Evolutionary conservation across 2,888 invertebrate genomes (phyloP).

Genomic region (Thymelicus lineola): DNA sequence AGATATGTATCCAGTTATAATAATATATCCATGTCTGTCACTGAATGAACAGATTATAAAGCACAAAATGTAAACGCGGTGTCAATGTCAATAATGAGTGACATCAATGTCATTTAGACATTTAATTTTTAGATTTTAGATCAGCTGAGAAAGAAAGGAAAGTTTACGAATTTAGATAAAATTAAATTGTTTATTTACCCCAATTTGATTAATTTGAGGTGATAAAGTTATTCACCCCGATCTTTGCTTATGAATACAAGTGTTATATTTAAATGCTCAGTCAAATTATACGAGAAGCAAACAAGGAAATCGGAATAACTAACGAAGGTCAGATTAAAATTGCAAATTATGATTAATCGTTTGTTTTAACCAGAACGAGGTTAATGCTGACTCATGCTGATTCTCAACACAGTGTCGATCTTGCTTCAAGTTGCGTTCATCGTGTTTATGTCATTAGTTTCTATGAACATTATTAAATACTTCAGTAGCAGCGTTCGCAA

Average conservation of each 20-base stretch:
- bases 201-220: no score
- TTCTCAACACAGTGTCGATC: constrained; percentile 74
- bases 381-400: constrained; percentile 60
- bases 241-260: no score
- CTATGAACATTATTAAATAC: constrained; percentile 75
- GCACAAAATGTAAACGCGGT: no score
- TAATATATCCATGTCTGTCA: no score
- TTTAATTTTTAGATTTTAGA: no score
- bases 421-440: constrained; percentile 71
- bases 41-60: no score
- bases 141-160: not conserved
- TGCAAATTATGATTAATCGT: constrained; percentile 9
- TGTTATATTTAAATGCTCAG: not conserved
- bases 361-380: not conserved
- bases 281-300: not conserved
- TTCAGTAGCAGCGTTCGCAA: constrained; percentile 63
- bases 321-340: constrained; percentile 13
- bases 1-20: no score
- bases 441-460: constrained; percentile 74
- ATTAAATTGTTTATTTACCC: no score
- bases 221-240: no score
- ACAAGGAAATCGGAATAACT: not conserved
- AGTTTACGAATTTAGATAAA: no score
- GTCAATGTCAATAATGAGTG: no score
- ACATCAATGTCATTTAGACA: no score